Conservation (phyloP, 1,140 invertebrate species). For the Ylistrum balloti region DNA sequence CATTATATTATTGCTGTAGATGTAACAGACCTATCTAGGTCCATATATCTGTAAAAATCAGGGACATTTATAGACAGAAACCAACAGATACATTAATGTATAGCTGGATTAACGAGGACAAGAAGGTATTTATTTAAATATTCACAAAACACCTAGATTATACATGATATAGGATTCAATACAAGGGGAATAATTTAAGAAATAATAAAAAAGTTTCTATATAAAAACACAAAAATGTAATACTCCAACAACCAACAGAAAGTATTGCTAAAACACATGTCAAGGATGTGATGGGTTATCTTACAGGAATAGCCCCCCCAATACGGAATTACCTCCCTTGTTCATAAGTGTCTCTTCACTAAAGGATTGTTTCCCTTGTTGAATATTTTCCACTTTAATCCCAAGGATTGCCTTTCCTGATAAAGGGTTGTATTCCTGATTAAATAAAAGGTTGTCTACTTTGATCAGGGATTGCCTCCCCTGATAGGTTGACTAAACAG, state of each 20-base stretch:
- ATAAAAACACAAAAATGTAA: not conserved
- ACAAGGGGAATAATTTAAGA: conserved; percentile 27
- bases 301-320: not conserved
- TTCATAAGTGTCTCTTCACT: not conserved
- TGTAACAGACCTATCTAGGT: not conserved
- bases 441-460: too few relatives aligned
- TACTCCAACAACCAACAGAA: not conserved
- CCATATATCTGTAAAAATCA: not conserved
- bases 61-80: not conserved
- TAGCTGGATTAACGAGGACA: not conserved
- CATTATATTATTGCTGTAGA: not conserved
- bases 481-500: not conserved
- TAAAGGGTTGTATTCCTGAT: not conserved
- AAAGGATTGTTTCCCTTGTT: not conserved
- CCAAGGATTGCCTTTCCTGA: too few relatives aligned
- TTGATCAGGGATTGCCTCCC: not conserved
- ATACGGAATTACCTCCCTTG: not conserved
- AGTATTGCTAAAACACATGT: conserved; percentile 23
- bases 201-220: not conserved
- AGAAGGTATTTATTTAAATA: not conserved
- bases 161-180: not conserved
- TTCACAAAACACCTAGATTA: not conserved
- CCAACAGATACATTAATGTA: not conserved
- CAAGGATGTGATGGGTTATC: not conserved
- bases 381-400: too few relatives aligned